Base-by-base conservation (phyloP, 2,888 invertebrate genomes). In the Anagyrus pseudococci region DNA sequence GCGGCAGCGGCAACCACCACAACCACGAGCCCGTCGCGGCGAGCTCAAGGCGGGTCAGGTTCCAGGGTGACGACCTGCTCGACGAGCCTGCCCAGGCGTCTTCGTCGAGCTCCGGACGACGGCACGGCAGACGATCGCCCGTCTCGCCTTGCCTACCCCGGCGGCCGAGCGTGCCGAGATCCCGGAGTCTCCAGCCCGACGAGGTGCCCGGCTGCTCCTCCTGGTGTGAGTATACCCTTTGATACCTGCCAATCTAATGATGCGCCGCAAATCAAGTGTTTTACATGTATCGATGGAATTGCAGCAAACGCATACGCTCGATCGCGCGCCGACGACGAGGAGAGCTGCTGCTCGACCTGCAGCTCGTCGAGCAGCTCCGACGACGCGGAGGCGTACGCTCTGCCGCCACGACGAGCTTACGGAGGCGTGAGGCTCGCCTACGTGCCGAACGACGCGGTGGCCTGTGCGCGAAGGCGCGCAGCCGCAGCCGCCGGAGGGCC, bases 351-450 rank as follows among this genome's bases (percentile, higher is more conserved):
- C 80, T 95, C 95, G 43, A 95, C 96, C 15, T 96, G 96, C 69
- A 85, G 85, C 70, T 94, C 93, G 0, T 89, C 88, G 50, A 89
- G 89, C 72, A 92, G 93, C 25, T 93, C 93, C 17, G 94, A 94
- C 56, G 94, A 94, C 68, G 92, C 93, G 69, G 89, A 92, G 74
- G 92, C 94, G 68, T 94, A 94, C 80, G 90, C 93, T 66, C 82
- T 94, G 72, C 94, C 94, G 3, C 89, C 93, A 43, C 83, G 93
- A 70, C 84, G 92, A 62, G 92, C 92, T 54, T 93, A 93, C 77
- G 93, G 93, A 58, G 94, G 94, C 43, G 93, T 94, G 15, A 83
- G 95, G 70, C 94, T 95, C 73, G 93, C 94, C 10, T 96, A 96
- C 82, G 95, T 96, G 69, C 95, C 95, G 71, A 95, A 94, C 81